A percentile compares a stretch with the other conserved stretches of the same genome.
Conservation (phyloP, 2,113 vertebrate genomes). For the Leptocoma aspasia region DNA sequence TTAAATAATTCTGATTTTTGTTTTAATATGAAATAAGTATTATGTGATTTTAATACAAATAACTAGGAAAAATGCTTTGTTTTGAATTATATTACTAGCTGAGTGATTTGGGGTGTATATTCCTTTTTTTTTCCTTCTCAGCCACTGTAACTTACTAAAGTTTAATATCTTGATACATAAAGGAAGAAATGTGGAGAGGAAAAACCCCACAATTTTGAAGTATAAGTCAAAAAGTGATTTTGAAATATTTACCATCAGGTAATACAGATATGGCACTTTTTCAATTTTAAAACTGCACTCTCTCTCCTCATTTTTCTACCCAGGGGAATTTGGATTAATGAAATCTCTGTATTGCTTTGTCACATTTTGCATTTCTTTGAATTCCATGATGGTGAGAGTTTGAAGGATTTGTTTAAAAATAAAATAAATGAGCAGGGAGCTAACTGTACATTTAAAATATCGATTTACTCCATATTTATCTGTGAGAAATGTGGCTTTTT, state of each 20-base stretch:
- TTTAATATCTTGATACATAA: conserved; percentile 25
- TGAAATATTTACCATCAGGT: conserved; percentile 14
- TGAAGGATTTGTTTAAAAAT: conserved; percentile 41
- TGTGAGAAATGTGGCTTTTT: not conserved
- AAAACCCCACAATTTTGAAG: not conserved
- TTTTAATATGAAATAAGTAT: not conserved
- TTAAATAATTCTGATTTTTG: not conserved
- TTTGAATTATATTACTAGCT: conserved; percentile 32
- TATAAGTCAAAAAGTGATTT: conserved; percentile 43
- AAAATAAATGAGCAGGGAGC: not conserved
- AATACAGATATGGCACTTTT: conserved; percentile 50
- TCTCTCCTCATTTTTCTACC: conserved; percentile 42
- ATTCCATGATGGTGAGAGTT: not conserved
- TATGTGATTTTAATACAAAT: conserved; percentile 16
- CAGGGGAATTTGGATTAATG: conserved; percentile 65
- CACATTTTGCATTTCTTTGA: conserved; percentile 60
- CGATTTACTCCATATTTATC: conserved; percentile 6
- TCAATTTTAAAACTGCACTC: conserved; percentile 43
- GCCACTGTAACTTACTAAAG: conserved; percentile 9
- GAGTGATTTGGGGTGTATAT: not conserved
- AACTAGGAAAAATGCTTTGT: not conserved
- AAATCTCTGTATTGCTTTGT: conserved; percentile 66
- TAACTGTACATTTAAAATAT: conserved; percentile 6
- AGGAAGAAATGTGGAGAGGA: not conserved
- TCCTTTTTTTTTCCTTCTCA: conserved; percentile 25